Evolutionary conservation across 2,113 vertebrate genomes (phyloP), one percentile per base, ranked within the genome.

Genomic region (Pantherophis guttatus): DNA sequence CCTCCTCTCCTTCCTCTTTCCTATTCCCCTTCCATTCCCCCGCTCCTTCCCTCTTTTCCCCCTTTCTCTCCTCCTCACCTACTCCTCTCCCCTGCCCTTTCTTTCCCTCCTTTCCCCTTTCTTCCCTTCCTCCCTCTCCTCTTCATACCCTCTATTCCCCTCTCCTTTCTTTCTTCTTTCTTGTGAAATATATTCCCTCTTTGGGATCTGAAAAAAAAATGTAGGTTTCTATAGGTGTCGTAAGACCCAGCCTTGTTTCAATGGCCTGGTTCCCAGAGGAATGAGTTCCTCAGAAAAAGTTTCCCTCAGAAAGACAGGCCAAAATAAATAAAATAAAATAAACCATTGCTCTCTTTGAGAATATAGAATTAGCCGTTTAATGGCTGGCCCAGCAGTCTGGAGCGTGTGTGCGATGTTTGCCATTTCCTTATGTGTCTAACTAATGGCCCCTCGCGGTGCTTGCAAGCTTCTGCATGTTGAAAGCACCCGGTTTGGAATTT

Each of bases 271-370:
- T 33, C 13, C 70, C 70, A 39, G 8, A 33, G 15, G n/a, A 75
- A 75, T 8, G n/a, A 19, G 65, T 33, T 8, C 70, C 70, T 33
- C 2, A 33, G 6, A 21, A 8, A 15, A 70, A 39, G 62, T 15
- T n/a, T 70, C 62, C 11, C 29, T 70, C 62, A 70, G 29, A 70
- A 70, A 70, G 26, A 15, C 4, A 6, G 12, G 62, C 29, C 62
- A n/a, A 70, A n/a, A n/a, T 6, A 70, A 65, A n/a, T 29, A 29
- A 29, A 65, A 29, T 21, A 44, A 86, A 86, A 81, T 48, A 48
- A 48, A 48, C 44, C 54, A n/a, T 70, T 55, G 93, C 92, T 94
- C 92, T 44, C 86, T 87, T 92, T 87, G 92, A 94, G 81, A 86
- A 94, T 1, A 54, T 5, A 2, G 91, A 62, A 52, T 19, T 53